Percentiles rank a stretch among this genome's conserved stretches.
Conservation (phyloP, 2,797 vertebrate genomes). For the Calcarius lapponicus region DNA sequence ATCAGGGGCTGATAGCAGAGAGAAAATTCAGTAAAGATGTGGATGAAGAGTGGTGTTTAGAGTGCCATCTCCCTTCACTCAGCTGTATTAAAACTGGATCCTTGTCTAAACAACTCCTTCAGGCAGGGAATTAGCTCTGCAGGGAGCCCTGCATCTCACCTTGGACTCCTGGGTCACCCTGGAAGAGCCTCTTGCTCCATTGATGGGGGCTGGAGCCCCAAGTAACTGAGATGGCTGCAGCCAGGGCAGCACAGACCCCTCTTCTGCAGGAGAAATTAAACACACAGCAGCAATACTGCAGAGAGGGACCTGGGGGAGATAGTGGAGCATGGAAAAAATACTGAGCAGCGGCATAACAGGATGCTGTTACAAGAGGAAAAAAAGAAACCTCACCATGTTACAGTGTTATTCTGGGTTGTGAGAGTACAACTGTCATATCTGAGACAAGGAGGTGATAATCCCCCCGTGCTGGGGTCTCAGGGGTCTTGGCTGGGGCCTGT, state of each 20-base stretch:
- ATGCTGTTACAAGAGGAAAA: neutral
- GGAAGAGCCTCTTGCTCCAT: neutral
- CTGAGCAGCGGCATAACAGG: neutral
- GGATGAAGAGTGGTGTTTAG: neutral
- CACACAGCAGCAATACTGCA: constrained; percentile 20
- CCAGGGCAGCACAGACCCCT: neutral
- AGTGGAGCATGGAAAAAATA: constrained; percentile 28
- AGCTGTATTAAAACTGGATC: neutral
- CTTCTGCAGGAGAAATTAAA: neutral
- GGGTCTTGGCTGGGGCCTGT: neutral
- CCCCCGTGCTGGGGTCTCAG: neutral
- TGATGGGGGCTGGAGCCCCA: neutral
- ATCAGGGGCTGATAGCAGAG: neutral
- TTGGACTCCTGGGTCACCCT: neutral
- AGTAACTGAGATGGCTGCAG: neutral
- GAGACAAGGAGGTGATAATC: constrained; percentile 24
- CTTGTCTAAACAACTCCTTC: neutral
- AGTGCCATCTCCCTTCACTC: neutral
- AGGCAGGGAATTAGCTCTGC: neutral
- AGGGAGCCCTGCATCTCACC: neutral
- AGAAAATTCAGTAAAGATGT: neutral
- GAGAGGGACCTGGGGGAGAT: constrained; percentile 48
- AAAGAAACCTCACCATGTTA: neutral
- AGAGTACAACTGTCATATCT: neutral
- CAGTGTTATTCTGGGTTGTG: neutral